These are phyloP conservation scores for Drosophila lowei DNA, from an alignment of 1,140 invertebrate species.

Conservation along the genomic window DNA sequence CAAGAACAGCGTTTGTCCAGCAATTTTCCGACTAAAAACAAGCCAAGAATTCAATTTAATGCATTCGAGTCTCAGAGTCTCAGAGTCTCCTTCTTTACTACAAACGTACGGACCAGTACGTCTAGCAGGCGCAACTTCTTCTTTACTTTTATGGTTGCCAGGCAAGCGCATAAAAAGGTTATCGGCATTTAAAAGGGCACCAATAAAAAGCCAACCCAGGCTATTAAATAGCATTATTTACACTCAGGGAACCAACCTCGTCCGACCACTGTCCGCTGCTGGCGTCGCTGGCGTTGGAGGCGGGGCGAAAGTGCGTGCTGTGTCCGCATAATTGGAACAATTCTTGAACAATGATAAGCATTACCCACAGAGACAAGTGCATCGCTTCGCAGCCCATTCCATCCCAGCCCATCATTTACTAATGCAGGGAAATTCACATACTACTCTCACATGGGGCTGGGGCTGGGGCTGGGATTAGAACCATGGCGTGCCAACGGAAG, in stretches of 20 bases:
- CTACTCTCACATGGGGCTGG: neutral
- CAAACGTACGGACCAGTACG: no score
- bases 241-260: conserved; percentile 26
- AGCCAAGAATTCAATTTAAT: conserved; percentile 73
- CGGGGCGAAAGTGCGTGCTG: conserved; percentile 69
- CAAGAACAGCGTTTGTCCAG: conserved; percentile 69
- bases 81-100: conserved; percentile 25
- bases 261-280: conserved; percentile 13
- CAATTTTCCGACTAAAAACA: conserved; percentile 32
- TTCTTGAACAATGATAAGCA: conserved; percentile 69
- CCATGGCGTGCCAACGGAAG: conserved; percentile 57
- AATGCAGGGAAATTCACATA: neutral
- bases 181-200: conserved; percentile 77
- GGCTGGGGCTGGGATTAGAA: conserved; percentile 29
- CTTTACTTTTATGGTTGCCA: conserved; percentile 64
- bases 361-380: conserved; percentile 53
- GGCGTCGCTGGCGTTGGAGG: neutral
- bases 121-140: conserved; percentile 2
- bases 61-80: conserved; percentile 53
- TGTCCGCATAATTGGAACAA: conserved; percentile 75
- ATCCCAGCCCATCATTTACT: conserved; percentile 5
- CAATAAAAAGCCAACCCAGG: conserved; percentile 48
- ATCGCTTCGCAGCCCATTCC: conserved; percentile 1
- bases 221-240: conserved; percentile 76
- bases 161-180: conserved; percentile 74